Conservation (phyloP, 2,888 invertebrate species). For the Yponomeuta plumbellus region DNA sequence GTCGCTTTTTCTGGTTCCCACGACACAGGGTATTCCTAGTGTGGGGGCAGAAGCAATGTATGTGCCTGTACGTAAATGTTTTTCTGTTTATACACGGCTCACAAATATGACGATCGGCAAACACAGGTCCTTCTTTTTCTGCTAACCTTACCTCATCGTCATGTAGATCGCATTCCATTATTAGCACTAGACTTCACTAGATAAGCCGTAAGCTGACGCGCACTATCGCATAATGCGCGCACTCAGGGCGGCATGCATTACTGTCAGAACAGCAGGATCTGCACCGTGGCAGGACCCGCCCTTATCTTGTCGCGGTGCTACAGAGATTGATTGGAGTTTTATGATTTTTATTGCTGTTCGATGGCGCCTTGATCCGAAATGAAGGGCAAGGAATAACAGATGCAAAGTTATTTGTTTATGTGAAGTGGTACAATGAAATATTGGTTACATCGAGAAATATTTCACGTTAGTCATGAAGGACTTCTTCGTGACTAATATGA, state of each 20-base stretch:
- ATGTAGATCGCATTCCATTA: not conserved
- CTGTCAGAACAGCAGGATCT: not conserved
- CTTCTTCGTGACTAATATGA: too few relatives aligned
- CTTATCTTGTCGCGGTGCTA: not conserved
- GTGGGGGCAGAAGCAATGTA: too few relatives aligned
- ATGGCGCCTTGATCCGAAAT: not conserved
- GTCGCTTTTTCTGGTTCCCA: too few relatives aligned
- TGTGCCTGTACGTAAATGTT: too few relatives aligned
- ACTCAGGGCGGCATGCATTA: not conserved
- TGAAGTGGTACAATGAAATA: too few relatives aligned
- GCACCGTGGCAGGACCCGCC: not conserved
- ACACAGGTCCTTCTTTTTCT: not conserved
- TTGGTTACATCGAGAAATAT: too few relatives aligned
- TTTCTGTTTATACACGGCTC: too few relatives aligned
- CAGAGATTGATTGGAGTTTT: not conserved
- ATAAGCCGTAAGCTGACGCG: not conserved
- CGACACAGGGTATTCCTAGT: too few relatives aligned
- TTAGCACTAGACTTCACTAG: not conserved
- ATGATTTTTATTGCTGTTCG: not conserved
- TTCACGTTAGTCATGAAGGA: too few relatives aligned
- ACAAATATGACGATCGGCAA: not conserved
- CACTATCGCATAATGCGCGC: not conserved
- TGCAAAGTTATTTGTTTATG: too few relatives aligned
- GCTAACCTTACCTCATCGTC: not conserved
- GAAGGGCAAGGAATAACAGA: not conserved